Evolutionary conservation across 2,797 vertebrate species (phyloP).

Genomic region (Crocodylus rhombifer): DNA sequence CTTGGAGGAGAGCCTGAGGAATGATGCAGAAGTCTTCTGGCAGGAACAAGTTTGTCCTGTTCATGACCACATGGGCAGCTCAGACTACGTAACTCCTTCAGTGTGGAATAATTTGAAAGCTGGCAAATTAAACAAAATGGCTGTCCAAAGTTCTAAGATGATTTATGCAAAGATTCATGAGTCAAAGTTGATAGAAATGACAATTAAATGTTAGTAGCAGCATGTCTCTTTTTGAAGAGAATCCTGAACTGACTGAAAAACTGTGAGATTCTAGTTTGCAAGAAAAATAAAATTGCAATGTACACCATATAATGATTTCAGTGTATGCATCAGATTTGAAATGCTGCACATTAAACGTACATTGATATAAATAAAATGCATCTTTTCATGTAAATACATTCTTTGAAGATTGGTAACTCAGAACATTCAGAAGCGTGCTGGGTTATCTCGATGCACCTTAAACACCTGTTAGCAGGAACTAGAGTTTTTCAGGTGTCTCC

Average conservation of each 20-base stretch:
- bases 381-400: not conserved
- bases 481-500: not conserved
- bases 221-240: not conserved
- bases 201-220: not conserved
- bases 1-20: too few relatives aligned
- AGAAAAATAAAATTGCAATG: not conserved
- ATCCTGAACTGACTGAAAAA: not conserved
- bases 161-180: not conserved
- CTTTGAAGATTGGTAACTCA: not conserved
- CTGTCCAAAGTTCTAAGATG: not conserved
- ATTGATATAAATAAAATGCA: not conserved
- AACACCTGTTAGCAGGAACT: not conserved
- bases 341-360: not conserved
- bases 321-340: not conserved
- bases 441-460: not conserved
- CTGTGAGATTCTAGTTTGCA: too few relatives aligned
- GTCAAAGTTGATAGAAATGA: not conserved
- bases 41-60: too few relatives aligned
- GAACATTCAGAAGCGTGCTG: not conserved
- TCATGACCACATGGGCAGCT: too few relatives aligned
- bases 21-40: too few relatives aligned
- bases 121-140: not conserved
- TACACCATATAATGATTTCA: not conserved
- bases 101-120: not conserved
- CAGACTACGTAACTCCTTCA: not conserved